These are phyloP conservation scores for Bryconaethiops microstoma DNA, from an alignment of 2,797 vertebrate genomes.

Conservation along the genomic window DNA sequence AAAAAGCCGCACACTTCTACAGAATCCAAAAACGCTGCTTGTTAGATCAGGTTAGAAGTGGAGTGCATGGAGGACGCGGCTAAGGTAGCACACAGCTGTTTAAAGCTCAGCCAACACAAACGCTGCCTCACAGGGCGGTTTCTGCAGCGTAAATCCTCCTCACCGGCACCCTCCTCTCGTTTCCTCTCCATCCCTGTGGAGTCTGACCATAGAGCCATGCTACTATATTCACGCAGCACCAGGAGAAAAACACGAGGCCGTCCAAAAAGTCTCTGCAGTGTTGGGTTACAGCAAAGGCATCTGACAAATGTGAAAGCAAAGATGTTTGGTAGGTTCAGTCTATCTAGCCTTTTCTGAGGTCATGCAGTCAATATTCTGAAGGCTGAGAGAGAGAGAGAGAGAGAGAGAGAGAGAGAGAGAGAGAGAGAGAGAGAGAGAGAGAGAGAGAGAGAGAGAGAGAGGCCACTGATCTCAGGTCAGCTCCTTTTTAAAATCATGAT, in stretches of 20 bases:
- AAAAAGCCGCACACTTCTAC: slow-evolving; percentile 10
- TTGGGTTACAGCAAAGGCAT: slow-evolving; percentile 53
- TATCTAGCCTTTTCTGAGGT: slow-evolving; percentile 60
- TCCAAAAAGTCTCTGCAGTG: slow-evolving; percentile 54
- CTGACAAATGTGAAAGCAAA: slow-evolving; percentile 66
- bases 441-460: too few species aligned
- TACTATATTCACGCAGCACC: slow-evolving; percentile 41
- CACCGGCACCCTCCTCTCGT: slow-evolving; percentile 13
- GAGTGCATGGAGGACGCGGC: slow-evolving; percentile 30
- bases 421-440: too few species aligned
- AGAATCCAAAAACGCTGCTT: neutral
- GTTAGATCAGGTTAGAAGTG: slow-evolving; percentile 41
- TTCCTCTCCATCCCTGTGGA: slow-evolving; percentile 25
- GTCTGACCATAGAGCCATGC: neutral
- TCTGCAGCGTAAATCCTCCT: slow-evolving; percentile 21
- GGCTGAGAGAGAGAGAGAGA: slow-evolving; percentile 38
- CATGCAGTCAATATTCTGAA: slow-evolving; percentile 64
- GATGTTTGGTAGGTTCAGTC: slow-evolving; percentile 53
- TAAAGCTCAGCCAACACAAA: slow-evolving; percentile 58
- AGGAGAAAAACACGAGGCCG: slow-evolving; percentile 56
- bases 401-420: too few species aligned
- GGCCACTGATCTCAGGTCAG: too few species aligned
- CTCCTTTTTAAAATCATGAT: too few species aligned
- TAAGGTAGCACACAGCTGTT: slow-evolving; percentile 42
- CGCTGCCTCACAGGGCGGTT: slow-evolving; percentile 21